phyloP scores from a whole-genome alignment of 2,888 invertebrate genomes.

The Lumbricus terrestris region DNA sequence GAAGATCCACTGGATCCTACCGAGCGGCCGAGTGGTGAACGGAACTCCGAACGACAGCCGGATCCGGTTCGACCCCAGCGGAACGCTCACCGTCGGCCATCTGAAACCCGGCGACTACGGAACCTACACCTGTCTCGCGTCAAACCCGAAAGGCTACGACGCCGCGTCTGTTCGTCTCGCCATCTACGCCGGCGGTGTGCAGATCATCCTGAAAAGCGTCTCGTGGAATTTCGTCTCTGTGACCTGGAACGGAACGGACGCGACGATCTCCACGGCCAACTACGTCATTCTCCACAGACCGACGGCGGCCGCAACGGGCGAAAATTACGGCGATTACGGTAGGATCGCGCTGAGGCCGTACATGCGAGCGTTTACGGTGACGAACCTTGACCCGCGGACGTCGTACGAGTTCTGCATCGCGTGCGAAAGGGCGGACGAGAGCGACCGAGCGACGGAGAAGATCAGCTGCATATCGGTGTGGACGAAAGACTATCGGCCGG shows the following conservation, averaged over 20 bases:
- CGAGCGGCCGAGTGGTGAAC: conserved; percentile 54
- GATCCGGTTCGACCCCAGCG: conserved; percentile 44
- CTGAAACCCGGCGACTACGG: conserved; percentile 53
- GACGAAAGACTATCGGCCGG: conserved; percentile 31
- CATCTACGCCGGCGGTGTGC: conserved; percentile 43
- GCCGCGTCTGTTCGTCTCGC: conserved; percentile 49
- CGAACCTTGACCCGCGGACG: conserved; percentile 56
- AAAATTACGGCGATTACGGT: conserved; percentile 39
- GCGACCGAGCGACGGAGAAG: conserved; percentile 39
- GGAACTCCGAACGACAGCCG: conserved; percentile 48
- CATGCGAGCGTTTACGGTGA: conserved; percentile 58
- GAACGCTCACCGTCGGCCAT: conserved; percentile 39
- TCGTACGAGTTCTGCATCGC: conserved; percentile 61
- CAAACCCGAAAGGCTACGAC: conserved; percentile 52
- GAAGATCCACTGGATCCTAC: conserved; percentile 57
- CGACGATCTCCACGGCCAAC: conserved; percentile 25
- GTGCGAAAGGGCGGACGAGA: conserved; percentile 39
- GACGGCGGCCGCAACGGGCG: no score
- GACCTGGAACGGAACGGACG: conserved; percentile 29
- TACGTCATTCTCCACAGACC: conserved; percentile 26
- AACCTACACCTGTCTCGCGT: conserved; percentile 59
- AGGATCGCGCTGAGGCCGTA: conserved; percentile 45
- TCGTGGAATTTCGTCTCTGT: conserved; percentile 30
- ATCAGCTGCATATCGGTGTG: conserved; percentile 50
- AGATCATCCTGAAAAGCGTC: conserved; percentile 8